These are phyloP conservation scores for Gasterosteus nipponicus DNA, from an alignment of 2,113 vertebrate species.

Conservation along the genomic window DNA sequence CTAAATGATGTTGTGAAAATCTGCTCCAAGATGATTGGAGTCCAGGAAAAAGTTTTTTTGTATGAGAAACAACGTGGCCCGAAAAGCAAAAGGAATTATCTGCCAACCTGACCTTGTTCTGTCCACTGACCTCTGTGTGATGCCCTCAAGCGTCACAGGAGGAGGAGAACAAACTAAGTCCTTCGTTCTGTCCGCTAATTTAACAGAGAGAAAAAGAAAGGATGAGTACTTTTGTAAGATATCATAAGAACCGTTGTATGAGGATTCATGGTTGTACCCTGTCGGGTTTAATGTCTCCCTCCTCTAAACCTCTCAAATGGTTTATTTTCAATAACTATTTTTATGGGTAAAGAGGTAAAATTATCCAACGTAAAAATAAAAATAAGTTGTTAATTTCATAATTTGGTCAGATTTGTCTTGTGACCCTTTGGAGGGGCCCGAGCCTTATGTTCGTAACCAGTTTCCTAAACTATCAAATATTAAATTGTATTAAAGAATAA, in stretches of 20 bases:
- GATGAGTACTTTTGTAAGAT: neutral
- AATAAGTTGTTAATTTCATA: neutral
- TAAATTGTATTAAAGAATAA: neutral
- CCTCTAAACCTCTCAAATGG: neutral
- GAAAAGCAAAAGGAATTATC: neutral
- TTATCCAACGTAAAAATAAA: neutral
- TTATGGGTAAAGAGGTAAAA: neutral
- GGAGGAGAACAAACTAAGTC: neutral
- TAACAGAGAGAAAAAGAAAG: neutral
- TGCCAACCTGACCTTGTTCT: neutral
- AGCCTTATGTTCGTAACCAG: neutral
- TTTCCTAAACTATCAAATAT: neutral
- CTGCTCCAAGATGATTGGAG: neutral
- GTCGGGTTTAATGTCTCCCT: neutral
- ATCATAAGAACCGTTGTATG: neutral
- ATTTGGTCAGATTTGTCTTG: neutral
- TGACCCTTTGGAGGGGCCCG: neutral
- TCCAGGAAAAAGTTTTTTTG: neutral
- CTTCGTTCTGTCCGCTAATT: neutral
- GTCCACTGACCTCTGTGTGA: neutral
- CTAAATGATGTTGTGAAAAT: neutral
- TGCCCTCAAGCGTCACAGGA: neutral
- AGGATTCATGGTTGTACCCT: neutral
- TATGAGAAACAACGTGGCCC: neutral
- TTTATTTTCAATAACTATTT: neutral